Conservation (phyloP, 2,888 invertebrate genomes). For the Odontomyia ornata region DNA sequence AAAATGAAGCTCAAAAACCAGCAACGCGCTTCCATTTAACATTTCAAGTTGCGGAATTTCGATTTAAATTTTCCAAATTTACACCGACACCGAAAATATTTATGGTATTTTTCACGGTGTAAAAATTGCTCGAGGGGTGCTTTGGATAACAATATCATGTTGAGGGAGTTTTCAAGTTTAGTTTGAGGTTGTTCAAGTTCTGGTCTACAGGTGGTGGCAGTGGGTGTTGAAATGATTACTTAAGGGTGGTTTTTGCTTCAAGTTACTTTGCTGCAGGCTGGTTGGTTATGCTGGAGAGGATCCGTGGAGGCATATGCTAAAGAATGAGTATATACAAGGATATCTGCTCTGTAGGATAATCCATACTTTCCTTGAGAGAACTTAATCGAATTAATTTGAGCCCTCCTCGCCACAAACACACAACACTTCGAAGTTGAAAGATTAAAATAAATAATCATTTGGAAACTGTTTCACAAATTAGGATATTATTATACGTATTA, state of each 20-base stretch:
- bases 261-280: background rate
- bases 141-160: constrained; percentile 40
- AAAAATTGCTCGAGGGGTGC: constrained; percentile 42
- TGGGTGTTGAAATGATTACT: background rate
- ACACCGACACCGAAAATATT: constrained; percentile 44
- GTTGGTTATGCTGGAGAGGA: constrained; percentile 4
- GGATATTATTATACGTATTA: constrained; percentile 50
- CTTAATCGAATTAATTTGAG: constrained; percentile 49
- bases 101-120: constrained; percentile 41
- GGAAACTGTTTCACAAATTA: constrained; percentile 50
- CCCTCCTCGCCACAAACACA: constrained; percentile 45
- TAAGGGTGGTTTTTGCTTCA: background rate
- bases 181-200: constrained; percentile 20
- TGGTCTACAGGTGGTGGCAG: background rate
- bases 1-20: constrained; percentile 40
- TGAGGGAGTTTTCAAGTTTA: constrained; percentile 10
- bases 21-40: constrained; percentile 37
- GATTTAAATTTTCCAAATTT: constrained; percentile 45
- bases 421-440: constrained; percentile 50
- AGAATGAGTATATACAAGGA: background rate
- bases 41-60: constrained; percentile 42
- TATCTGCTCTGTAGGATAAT: constrained; percentile 26
- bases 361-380: constrained; percentile 44
- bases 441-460: constrained; percentile 50
- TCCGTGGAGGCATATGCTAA: background rate